Base-by-base conservation (phyloP, 2,113 vertebrate species). In the Australoheros scitulus region DNA sequence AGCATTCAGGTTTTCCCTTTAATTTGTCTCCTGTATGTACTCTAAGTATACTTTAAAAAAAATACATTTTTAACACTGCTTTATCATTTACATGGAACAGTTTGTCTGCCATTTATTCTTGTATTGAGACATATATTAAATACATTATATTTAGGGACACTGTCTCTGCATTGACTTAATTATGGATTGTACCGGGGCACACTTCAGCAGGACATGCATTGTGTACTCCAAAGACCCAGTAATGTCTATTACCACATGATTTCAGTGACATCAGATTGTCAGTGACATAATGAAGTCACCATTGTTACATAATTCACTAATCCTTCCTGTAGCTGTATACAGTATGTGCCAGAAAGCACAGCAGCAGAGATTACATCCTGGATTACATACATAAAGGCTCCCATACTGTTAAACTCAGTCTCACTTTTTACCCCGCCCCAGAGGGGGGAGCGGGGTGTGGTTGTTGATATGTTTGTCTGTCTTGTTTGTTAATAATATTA, bases 221-320 rank as follows among this genome's bases (percentile, higher is more conserved):
- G 84, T 83, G 75, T 81, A 92, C 92, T 81, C 83, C 79, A 70
- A 65, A 85, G 55, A 76, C 57, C 38, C 87, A 70, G 47, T 50
- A 47, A 85, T 78, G 86, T 87, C 77, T 82, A 86, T 88, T 61
- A 88, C 47, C 56, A 84, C 81, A 93, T 85, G 59, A 91, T 89
- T 84, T 88, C 81, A 83, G 75, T 65, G 79, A 81, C 75, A 87
- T 90, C 75, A 68, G 81, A 84, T 80, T 82, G 41, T 74, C 65
- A 68, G 84, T 81, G 85, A 83, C 75, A 77, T 86, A 81, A 90
- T 86, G 74, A 81, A 79, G 86, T 86, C 85, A 7, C 76, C 70
- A 78, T n/a, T 86, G 80, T 94, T 93, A 89, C 80, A 72, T 92
- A 93, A 95, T 74, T 56, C 38, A 17, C 58, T 92, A 93, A 94